These are phyloP conservation scores for Okamejei kenojei DNA, from an alignment of 2,797 vertebrate genomes.

Conservation along the genomic window DNA sequence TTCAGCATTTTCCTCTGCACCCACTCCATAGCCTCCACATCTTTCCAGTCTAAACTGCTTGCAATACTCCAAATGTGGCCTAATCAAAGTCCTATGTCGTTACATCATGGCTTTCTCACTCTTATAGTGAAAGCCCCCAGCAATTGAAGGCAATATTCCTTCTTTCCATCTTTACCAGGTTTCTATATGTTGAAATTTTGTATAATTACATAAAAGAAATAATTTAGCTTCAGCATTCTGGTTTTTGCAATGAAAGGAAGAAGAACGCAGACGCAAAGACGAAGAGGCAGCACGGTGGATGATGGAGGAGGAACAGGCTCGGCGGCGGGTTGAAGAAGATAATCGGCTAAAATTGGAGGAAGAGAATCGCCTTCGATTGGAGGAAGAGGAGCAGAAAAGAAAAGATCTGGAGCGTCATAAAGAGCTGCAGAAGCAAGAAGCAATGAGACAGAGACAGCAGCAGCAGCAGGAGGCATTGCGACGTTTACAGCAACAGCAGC, in stretches of 20 bases:
- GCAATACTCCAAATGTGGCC: no score
- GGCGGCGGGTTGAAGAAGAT: slow-evolving; percentile 76
- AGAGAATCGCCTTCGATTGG: slow-evolving; percentile 63
- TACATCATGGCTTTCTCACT: no score
- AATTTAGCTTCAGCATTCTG: background rate
- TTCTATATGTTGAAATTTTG: background rate
- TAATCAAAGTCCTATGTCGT: no score
- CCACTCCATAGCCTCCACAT: no score
- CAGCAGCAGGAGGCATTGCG: slow-evolving; percentile 90
- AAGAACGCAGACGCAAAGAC: slow-evolving; percentile 66
- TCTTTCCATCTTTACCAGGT: no score
- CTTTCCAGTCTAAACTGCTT: no score
- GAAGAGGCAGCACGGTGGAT: slow-evolving; percentile 77
- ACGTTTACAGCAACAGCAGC: slow-evolving; percentile 84
- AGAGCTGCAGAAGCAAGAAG: slow-evolving; percentile 70
- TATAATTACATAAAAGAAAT: no score
- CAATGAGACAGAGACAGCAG: slow-evolving; percentile 74
- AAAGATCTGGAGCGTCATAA: slow-evolving; percentile 79
- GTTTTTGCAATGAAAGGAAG: slow-evolving; percentile 54
- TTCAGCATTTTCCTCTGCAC: no score
- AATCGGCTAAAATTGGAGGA: slow-evolving; percentile 73
- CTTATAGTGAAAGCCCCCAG: no score
- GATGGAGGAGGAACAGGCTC: slow-evolving; percentile 68
- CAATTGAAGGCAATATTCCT: no score
- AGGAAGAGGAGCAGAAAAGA: slow-evolving; percentile 66